Base-by-base conservation (phyloP, 2,797 vertebrate genomes). In the Leptodactylus fallax region DNA sequence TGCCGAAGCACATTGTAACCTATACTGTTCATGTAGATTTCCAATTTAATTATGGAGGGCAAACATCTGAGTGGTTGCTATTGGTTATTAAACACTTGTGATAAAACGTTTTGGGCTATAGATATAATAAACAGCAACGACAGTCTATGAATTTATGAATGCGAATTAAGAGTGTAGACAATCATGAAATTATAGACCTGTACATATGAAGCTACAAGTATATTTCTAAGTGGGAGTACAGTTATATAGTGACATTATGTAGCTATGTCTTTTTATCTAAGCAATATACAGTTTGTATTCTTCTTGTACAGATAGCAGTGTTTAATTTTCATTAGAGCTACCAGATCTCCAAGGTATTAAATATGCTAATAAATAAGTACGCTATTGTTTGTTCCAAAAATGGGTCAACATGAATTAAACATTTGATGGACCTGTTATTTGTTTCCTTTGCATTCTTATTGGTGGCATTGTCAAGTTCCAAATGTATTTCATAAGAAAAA, bases 371-470 rank as follows among this genome's bases (percentile, higher is more conserved):
- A 76, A 81, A 78, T 60, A 49, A 51, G 27, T 79, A 69, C 36
- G 45, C 4, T 77, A 19, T 80, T n/a, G 45, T 49, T n/a, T 86
- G 25, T 23, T 58, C 10, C 55, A 63, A 58, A 49, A 72, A 80
- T 74, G 14, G 65, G 19, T 80, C 45, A 74, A 74, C 51, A 80
- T 74, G 45, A 85, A 88, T 72, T 84, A 85, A 88, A 55, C 55
- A 58, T 79, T 83, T 80, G 65, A 49, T 49, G 17, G 45, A 55
- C 61, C 51, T 49, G 51, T 74, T n/a, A 1, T 45, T 7, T 74
- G 45, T 53, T 49, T 53, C 36, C 51, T 74, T 23, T 8, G 10
- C 7, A 6, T 53, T 7, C 2, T 53, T 77, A 21, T 19, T 51
- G 9, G 11, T 7, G 14, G 11, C 74, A 23, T 53, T 23, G 47